A percentile compares a stretch with the other conserved stretches of the same genome.
phyloP scores from a whole-genome alignment of 1,140 invertebrate genomes.

The Drosophila ficusphila region DNA sequence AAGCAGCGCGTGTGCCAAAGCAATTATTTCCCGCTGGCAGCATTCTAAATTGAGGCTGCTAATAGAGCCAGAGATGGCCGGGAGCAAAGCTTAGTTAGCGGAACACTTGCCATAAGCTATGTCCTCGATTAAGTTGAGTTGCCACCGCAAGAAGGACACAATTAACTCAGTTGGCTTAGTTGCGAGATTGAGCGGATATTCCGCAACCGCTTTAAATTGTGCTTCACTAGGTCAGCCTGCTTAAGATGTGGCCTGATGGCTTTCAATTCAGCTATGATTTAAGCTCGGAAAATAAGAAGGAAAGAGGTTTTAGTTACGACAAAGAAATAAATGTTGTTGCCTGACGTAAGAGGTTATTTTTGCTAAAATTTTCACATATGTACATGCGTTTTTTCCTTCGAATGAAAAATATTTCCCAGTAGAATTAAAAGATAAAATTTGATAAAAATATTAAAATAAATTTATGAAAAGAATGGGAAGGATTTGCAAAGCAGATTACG shows the following conservation, averaged over 20 bases:
- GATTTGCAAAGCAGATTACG: too few species aligned
- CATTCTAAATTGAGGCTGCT: slow-evolving; percentile 71
- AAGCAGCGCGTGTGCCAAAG: slow-evolving; percentile 67
- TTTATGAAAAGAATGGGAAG: too few species aligned
- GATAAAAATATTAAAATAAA: too few species aligned
- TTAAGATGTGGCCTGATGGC: neutral
- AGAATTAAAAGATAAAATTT: too few species aligned
- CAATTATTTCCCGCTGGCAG: slow-evolving; percentile 79
- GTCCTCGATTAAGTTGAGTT: slow-evolving; percentile 50
- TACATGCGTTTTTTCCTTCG: too few species aligned
- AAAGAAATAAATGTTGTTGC: too few species aligned
- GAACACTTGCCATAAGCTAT: slow-evolving; percentile 47
- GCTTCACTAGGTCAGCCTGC: slow-evolving; percentile 14
- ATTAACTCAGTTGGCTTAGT: slow-evolving; percentile 26
- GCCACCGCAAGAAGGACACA: slow-evolving; percentile 31
- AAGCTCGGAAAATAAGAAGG: too few species aligned
- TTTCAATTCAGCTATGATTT: neutral
- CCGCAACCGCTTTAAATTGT: slow-evolving; percentile 12
- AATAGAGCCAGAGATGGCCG: slow-evolving; percentile 52
- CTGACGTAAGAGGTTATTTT: too few species aligned
- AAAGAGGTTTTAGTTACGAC: too few species aligned
- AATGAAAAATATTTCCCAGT: too few species aligned
- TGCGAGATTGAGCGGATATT: neutral
- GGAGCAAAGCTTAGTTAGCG: slow-evolving; percentile 29
- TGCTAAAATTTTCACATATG: too few species aligned